Conservation (phyloP, 2,797 vertebrate genomes). For the Anisognathus igniventris region DNA sequence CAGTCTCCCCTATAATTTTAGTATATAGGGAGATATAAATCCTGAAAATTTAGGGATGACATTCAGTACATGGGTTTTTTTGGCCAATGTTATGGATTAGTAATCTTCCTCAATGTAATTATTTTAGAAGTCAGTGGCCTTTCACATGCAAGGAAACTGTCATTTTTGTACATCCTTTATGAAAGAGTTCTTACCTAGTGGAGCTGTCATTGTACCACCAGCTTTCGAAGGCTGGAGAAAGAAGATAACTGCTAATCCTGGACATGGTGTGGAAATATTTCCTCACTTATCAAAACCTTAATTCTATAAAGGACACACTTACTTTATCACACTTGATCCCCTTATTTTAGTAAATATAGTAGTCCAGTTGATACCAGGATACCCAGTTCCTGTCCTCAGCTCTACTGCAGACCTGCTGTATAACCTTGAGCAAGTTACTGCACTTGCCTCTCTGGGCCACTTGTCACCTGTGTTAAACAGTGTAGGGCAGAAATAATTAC, state of each 20-base stretch:
- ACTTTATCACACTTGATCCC: background rate
- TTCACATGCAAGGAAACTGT: background rate
- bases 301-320: background rate
- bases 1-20: background rate
- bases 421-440: background rate
- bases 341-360: background rate
- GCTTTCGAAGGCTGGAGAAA: background rate
- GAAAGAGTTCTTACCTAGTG: background rate
- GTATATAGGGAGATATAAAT: background rate
- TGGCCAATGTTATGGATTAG: background rate
- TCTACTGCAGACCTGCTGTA: rapidly evolving
- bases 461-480: background rate
- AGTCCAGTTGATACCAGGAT: background rate
- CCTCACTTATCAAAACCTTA: background rate
- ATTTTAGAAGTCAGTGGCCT: background rate
- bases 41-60: background rate
- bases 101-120: background rate
- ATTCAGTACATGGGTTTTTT: background rate
- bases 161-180: background rate
- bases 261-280: background rate
- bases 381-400: background rate
- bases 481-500: background rate
- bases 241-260: background rate
- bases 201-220: background rate
- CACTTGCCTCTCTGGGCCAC: background rate